These are phyloP conservation scores for Nibea albiflora DNA, from an alignment of 2,113 vertebrate species.

Conservation along the genomic window DNA sequence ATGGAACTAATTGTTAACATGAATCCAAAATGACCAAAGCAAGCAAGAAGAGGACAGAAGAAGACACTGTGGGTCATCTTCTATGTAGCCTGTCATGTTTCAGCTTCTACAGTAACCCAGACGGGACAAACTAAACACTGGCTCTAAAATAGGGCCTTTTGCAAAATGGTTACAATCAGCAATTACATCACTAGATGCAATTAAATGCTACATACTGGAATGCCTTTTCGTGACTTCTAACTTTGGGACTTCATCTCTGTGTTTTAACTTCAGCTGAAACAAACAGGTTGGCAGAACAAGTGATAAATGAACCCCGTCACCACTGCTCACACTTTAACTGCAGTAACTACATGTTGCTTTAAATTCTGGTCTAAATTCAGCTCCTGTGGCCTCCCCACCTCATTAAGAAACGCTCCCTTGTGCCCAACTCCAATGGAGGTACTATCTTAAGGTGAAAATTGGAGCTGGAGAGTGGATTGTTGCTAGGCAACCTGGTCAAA, in stretches of 20 bases:
- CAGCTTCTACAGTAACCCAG: too few relatives aligned
- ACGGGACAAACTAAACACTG: too few relatives aligned
- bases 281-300: not conserved
- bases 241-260: too few relatives aligned
- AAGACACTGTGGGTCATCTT: too few relatives aligned
- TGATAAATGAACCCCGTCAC: not conserved
- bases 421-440: not conserved
- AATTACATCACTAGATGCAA: too few relatives aligned
- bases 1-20: too few relatives aligned
- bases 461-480: constrained; percentile 14
- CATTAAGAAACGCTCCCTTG: constrained; percentile 8
- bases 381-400: not conserved
- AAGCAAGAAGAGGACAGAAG: too few relatives aligned
- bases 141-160: too few relatives aligned
- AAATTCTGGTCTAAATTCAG: not conserved
- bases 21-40: too few relatives aligned
- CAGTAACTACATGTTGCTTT: not conserved
- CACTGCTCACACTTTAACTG: not conserved
- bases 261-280: not conserved
- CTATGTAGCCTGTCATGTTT: too few relatives aligned
- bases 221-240: not conserved
- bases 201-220: too few relatives aligned
- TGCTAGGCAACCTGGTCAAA: constrained; percentile 42
- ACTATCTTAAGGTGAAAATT: constrained; percentile 28
- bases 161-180: too few relatives aligned